These are phyloP conservation scores for Podarcis siculus DNA, from an alignment of 2,797 vertebrate genomes.

Conservation along the genomic window DNA sequence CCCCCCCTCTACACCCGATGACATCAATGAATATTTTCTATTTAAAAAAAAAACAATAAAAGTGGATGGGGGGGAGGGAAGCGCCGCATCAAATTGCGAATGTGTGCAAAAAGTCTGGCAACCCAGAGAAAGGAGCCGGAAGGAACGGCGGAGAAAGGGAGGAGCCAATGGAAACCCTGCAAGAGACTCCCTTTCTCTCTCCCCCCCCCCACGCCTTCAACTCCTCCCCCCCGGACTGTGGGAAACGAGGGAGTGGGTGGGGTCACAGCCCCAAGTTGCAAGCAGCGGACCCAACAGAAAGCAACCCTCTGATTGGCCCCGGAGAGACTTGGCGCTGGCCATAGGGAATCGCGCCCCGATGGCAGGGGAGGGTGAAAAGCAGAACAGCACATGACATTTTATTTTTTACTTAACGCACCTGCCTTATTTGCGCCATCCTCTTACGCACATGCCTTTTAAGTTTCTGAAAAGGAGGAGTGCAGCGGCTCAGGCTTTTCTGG, in stretches of 20 bases:
- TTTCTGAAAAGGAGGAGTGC: neutral
- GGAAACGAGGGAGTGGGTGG: conserved; percentile 11
- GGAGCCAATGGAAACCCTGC: neutral
- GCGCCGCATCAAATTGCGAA: neutral
- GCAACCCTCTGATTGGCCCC: conserved; percentile 3
- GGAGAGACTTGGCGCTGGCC: neutral
- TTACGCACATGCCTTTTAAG: neutral
- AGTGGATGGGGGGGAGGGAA: too few relatives aligned
- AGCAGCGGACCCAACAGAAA: conserved; percentile 1
- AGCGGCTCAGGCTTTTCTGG: neutral
- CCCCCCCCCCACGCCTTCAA: too few relatives aligned
- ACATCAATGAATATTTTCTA: neutral
- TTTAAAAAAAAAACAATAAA: too few relatives aligned
- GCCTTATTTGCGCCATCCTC: too few relatives aligned
- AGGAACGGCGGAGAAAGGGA: neutral
- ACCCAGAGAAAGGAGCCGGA: neutral
- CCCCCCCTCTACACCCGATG: neutral
- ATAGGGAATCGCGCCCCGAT: neutral
- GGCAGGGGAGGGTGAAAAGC: too few relatives aligned
- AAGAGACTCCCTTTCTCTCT: neutral
- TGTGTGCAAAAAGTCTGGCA: neutral
- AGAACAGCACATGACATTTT: neutral
- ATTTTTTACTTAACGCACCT: too few relatives aligned
- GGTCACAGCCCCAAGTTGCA: neutral
- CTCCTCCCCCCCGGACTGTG: neutral